A percentile compares a stretch with the other conserved stretches of the same genome.
Conservation (phyloP, 2,888 invertebrate species). For the Adelognathus sp. region DNA sequence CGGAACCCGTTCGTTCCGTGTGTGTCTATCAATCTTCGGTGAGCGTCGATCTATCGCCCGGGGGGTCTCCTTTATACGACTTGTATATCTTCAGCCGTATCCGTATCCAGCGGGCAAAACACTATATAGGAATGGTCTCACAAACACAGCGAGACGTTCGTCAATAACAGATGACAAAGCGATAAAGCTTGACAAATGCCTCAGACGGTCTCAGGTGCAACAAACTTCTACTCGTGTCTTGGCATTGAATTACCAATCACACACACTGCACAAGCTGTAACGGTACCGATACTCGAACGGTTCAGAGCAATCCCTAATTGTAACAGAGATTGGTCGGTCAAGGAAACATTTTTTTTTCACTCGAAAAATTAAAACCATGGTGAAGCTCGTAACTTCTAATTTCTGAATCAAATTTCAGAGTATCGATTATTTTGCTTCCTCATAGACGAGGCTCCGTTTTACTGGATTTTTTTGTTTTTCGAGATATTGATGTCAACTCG, state of each 20-base stretch:
- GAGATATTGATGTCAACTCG: too few relatives aligned
- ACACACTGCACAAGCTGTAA: background rate
- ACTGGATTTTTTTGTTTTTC: too few relatives aligned
- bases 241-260: conserved; percentile 10
- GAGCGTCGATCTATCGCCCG: conserved; percentile 47
- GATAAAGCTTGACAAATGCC: conserved; percentile 31
- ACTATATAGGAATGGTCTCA: conserved; percentile 18
- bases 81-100: background rate
- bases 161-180: conserved; percentile 28
- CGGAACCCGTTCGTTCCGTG: background rate
- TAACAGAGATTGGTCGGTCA: too few relatives aligned
- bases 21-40: conserved; percentile 23
- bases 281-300: background rate
- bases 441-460: too few relatives aligned
- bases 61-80: too few relatives aligned
- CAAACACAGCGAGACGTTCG: background rate
- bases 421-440: too few relatives aligned
- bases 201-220: conserved; percentile 21
- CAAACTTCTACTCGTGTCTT: background rate
- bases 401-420: too few relatives aligned
- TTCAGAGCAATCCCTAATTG: too few relatives aligned
- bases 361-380: too few relatives aligned
- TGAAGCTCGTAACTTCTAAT: too few relatives aligned
- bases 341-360: too few relatives aligned
- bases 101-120: conserved; percentile 11